Evolutionary conservation across 2,888 invertebrate species (phyloP).

Genomic region (Thecocarcelia acutangulata): DNA sequence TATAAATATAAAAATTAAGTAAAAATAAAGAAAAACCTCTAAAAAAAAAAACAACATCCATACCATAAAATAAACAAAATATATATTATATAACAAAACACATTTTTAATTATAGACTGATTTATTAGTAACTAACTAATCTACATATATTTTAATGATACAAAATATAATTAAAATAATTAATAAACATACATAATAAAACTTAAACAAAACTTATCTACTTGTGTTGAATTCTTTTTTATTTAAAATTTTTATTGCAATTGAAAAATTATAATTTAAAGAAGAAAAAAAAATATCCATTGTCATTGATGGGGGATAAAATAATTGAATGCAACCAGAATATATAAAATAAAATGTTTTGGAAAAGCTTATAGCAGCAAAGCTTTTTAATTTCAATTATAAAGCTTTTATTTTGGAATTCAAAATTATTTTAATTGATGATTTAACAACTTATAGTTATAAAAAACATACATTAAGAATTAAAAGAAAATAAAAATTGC

Average conservation of each 20-base stretch:
- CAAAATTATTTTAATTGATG: slow-evolving; percentile 18
- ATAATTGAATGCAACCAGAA: not conserved
- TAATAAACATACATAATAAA: slow-evolving; percentile 61
- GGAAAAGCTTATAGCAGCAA: too few relatives aligned
- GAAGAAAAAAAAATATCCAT: too few relatives aligned
- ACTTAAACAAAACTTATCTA: slow-evolving; percentile 64
- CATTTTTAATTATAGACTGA: slow-evolving; percentile 81
- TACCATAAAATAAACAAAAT: slow-evolving; percentile 46
- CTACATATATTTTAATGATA: slow-evolving; percentile 76
- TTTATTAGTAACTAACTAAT: slow-evolving; percentile 82
- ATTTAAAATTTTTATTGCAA: slow-evolving; percentile 27
- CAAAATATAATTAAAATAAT: slow-evolving; percentile 60
- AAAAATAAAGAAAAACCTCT: slow-evolving; percentile 6
- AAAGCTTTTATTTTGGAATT: too few relatives aligned
- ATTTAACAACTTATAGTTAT: slow-evolving; percentile 50
- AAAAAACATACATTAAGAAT: slow-evolving; percentile 53
- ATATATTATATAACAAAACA: slow-evolving; percentile 64
- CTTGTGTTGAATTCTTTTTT: slow-evolving; percentile 36
- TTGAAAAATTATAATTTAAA: slow-evolving; percentile 5
- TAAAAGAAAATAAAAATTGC: slow-evolving; percentile 66
- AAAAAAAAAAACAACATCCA: slow-evolving; percentile 50
- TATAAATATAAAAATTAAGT: slow-evolving; percentile 44
- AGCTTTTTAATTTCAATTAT: too few relatives aligned
- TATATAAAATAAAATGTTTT: not conserved
- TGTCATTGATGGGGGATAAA: slow-evolving; percentile 9